Evolutionary conservation across 2,888 invertebrate species (phyloP).

Genomic region (Tachystola acroxantha): DNA sequence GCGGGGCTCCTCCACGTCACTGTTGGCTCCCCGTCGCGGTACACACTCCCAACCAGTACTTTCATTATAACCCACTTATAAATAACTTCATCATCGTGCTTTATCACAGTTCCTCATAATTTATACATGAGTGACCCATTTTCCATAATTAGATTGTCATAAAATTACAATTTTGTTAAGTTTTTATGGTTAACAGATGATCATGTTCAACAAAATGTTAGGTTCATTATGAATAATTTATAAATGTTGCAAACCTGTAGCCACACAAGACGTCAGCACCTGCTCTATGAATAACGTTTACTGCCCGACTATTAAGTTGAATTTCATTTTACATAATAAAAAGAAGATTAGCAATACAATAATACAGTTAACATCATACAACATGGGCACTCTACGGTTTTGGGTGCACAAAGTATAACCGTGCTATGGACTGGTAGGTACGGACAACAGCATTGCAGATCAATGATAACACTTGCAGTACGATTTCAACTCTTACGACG

Average conservation of each 20-base stretch:
- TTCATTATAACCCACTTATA: slow-evolving; percentile 27
- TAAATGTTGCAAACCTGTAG: not conserved
- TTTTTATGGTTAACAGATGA: slow-evolving; percentile 14
- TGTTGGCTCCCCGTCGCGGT: slow-evolving; percentile 41
- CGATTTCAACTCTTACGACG: too few species aligned
- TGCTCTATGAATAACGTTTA: too few species aligned
- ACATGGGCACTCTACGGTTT: too few species aligned
- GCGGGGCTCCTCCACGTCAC: slow-evolving; percentile 31
- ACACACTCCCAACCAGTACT: slow-evolving; percentile 27
- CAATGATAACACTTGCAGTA: too few species aligned
- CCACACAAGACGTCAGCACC: not conserved
- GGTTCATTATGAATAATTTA: not conserved
- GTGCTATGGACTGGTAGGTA: too few species aligned
- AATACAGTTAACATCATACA: too few species aligned
- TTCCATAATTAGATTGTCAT: slow-evolving; percentile 23
- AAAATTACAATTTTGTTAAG: slow-evolving; percentile 21
- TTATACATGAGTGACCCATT: slow-evolving; percentile 15
- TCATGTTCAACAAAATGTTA: not conserved
- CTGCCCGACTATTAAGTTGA: too few species aligned
- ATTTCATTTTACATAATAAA: too few species aligned
- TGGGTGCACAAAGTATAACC: too few species aligned
- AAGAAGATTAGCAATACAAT: too few species aligned
- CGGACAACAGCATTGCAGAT: too few species aligned
- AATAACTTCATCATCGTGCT: slow-evolving; percentile 25
- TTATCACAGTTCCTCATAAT: slow-evolving; percentile 10